These are phyloP conservation scores for Alauda arvensis DNA, from an alignment of 2,797 vertebrate species.

Conservation along the genomic window DNA sequence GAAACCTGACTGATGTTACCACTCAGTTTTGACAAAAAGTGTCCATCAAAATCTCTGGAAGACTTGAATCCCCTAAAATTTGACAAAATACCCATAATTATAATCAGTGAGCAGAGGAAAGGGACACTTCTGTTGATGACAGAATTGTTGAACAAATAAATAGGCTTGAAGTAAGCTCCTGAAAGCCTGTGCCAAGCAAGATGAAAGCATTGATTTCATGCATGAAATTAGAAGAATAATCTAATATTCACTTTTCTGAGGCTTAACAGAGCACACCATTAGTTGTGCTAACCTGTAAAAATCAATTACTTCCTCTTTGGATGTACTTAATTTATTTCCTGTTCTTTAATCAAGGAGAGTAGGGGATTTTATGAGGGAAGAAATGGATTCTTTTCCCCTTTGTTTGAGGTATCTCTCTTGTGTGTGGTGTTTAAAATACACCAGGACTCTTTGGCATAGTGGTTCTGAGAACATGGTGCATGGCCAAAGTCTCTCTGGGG, in stretches of 20 bases:
- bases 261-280: accelerated
- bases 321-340: not conserved
- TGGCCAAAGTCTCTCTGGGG: not conserved
- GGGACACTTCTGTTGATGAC: not conserved
- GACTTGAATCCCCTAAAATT: not conserved
- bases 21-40: not conserved
- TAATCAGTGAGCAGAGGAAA: not conserved
- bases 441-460: not conserved
- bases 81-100: not conserved
- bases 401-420: not conserved
- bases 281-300: not conserved
- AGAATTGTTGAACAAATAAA: not conserved
- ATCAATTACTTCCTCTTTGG: not conserved
- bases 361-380: not conserved
- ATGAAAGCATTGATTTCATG: not conserved
- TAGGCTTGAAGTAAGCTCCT: not conserved
- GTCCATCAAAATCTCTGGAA: not conserved
- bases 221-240: not conserved
- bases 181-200: not conserved
- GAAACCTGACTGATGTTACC: not conserved
- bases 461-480: not conserved
- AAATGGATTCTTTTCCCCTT: not conserved
- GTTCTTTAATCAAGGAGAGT: not conserved
- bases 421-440: not conserved
- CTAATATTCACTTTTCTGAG: not conserved